A percentile compares a stretch with the other conserved stretches of the same genome.
Conservation (phyloP, 1,140 invertebrate species). For the Maniola jurtina region DNA sequence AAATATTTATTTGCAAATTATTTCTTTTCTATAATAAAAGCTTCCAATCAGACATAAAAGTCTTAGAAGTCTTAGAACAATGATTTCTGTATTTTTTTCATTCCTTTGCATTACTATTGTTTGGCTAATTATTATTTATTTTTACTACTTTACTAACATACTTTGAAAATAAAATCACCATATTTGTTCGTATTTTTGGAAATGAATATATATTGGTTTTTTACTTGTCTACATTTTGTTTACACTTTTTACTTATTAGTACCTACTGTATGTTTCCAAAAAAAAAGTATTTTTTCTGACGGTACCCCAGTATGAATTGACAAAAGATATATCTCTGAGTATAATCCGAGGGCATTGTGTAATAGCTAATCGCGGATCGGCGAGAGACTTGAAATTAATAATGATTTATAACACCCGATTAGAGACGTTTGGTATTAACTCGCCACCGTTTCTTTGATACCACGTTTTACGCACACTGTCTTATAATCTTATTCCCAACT, state of each 20-base stretch:
- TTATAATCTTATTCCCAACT: slow-evolving; percentile 16
- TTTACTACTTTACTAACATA: no score
- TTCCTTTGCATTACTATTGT: no score
- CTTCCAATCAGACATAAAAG: no score
- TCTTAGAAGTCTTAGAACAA: no score
- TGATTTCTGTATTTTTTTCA: no score
- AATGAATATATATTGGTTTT: no score
- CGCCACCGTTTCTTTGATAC: slow-evolving; percentile 57
- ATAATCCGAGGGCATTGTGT: slow-evolving; percentile 73
- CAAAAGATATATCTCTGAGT: slow-evolving; percentile 70
- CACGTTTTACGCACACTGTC: slow-evolving; percentile 28
- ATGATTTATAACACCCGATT: slow-evolving; percentile 76
- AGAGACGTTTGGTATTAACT: slow-evolving; percentile 63
- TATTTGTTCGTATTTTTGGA: no score
- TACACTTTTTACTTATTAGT: not conserved
- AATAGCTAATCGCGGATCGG: slow-evolving; percentile 74
- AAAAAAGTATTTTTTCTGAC: slow-evolving; percentile 35
- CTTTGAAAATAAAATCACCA: no score
- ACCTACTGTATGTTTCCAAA: not conserved
- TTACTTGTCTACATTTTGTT: not conserved
- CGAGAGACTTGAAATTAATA: slow-evolving; percentile 70
- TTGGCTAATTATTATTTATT: no score
- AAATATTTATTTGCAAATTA: no score
- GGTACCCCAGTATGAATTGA: slow-evolving; percentile 66
- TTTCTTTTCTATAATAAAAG: no score